Percentiles rank a stretch among this genome's conserved stretches.
Conservation (phyloP, 2,888 invertebrate species). For the Colostygia pectinataria region DNA sequence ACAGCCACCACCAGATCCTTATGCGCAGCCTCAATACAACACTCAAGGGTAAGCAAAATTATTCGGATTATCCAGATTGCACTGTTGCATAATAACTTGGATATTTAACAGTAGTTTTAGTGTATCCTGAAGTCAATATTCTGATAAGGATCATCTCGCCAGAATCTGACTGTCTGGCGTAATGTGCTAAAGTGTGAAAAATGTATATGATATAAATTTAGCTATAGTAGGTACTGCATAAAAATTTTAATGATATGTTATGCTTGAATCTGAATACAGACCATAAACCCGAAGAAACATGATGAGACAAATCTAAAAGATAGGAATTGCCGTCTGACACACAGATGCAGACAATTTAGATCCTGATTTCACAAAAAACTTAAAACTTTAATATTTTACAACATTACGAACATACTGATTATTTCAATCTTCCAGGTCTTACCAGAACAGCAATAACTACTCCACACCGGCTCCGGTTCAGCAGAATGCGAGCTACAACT, state of each 20-base stretch:
- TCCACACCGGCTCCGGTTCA: slow-evolving; percentile 60
- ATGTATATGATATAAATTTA: too few relatives aligned
- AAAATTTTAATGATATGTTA: too few relatives aligned
- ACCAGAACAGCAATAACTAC: slow-evolving; percentile 62
- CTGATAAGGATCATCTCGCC: too few relatives aligned
- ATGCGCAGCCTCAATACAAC: slow-evolving; percentile 64
- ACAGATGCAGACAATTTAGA: slow-evolving; percentile 67
- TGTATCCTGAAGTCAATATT: too few relatives aligned
- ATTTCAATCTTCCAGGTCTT: slow-evolving; percentile 63
- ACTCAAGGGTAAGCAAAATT: slow-evolving; percentile 52
- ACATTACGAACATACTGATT: not conserved
- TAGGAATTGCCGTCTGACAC: slow-evolving; percentile 81
- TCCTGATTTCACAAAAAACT: slow-evolving; percentile 47
- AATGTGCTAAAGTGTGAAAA: too few relatives aligned
- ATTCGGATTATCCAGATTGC: too few relatives aligned
- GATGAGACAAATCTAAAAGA: slow-evolving; percentile 53
- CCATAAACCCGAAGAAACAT: slow-evolving; percentile 13
- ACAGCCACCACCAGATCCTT: slow-evolving; percentile 63
- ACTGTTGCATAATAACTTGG: too few relatives aligned
- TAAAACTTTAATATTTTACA: not conserved
- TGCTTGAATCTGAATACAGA: not conserved
- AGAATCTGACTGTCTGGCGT: too few relatives aligned
- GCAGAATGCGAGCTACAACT: slow-evolving; percentile 38
- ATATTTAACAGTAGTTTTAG: too few relatives aligned
- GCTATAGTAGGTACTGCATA: too few relatives aligned